Evolutionary conservation across 2,888 invertebrate genomes (phyloP).

Genomic region (Auanema sp.): DNA sequence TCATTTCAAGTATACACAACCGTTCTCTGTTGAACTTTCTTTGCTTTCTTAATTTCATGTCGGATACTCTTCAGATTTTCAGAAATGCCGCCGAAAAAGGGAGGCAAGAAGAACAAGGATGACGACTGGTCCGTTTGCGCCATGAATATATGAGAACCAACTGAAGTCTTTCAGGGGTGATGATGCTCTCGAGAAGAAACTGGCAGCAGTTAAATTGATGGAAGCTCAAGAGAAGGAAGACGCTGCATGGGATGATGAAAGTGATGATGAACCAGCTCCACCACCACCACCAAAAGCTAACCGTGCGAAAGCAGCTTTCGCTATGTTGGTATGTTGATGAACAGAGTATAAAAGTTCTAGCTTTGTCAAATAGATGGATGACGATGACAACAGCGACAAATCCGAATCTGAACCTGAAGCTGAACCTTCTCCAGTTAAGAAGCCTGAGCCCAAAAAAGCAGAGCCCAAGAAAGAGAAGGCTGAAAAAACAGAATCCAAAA

Average conservation of each 20-base stretch:
- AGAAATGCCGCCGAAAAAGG: constrained; percentile 53
- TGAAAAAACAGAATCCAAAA: neutral
- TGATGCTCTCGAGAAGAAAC: constrained; percentile 44
- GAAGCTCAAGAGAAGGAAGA: constrained; percentile 28
- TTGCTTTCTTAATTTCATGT: neutral
- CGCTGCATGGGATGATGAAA: constrained; percentile 28
- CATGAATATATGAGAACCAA: neutral
- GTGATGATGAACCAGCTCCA: constrained; percentile 31
- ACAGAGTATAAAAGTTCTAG: neutral
- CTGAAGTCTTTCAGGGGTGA: constrained; percentile 43
- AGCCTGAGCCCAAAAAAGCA: constrained; percentile 18
- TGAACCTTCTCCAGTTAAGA: constrained; percentile 16
- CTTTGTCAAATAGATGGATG: constrained; percentile 21
- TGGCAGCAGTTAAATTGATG: constrained; percentile 24
- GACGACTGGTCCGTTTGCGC: constrained; percentile 44
- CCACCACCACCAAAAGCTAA: constrained; percentile 24
- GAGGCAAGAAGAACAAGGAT: constrained; percentile 46
- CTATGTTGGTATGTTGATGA: constrained; percentile 24
- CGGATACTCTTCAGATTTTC: neutral
- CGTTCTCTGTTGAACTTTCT: neutral
- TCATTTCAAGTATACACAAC: no score
- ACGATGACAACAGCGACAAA: constrained; percentile 27
- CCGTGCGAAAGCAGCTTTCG: constrained; percentile 27
- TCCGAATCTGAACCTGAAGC: constrained; percentile 25
- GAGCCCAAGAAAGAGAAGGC: constrained; percentile 17